Base-by-base conservation (phyloP, 2,888 invertebrate species). In the Ennomos fuscantarius region DNA sequence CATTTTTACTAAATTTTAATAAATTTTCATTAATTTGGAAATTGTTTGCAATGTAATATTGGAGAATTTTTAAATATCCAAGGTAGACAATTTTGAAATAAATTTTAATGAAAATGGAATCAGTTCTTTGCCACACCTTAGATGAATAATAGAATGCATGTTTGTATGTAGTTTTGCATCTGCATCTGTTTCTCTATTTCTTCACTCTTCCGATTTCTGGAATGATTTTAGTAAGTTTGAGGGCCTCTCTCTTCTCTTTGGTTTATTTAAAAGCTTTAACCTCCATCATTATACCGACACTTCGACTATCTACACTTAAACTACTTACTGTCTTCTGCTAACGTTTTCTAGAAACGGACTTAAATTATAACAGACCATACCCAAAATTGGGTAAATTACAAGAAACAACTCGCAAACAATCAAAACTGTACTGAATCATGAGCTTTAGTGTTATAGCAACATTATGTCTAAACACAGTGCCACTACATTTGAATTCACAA, bases 41-140 rank as follows among this genome's bases (percentile, higher is more conserved):
- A 80, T 82, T 81, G 76, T 87, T 87, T 87, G 84, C 84, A 75
- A 84, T 81, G 72, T 82, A 24, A 24, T 81, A 78, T 73, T 81
- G 81, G 77, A 71, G 81, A 78, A 72, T 62, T 70, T 66, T 60
- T 74, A 68, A 79, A 79, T 78, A 79, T 78, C 82, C 75, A 86
- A 86, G 79, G 87, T 89, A 89, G 89, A 86, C 65, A 74, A 76
- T 81, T 81, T 77, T 79, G 73, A 75, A 78, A 78, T 79, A 73
- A 70, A 75, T 81, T 82, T 79, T 76, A 76, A 85, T 76, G 77
- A 84, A 83, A 85, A 87, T 84, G 82, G 84, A 79, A 86, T 87
- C 89, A 90, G 89, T 87, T 86, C 90, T 91, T 91, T 91, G 91
- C 91, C 92, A 92, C 91, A 92, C 92, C 91, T 90, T 91, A 92